Base-by-base conservation (phyloP, 1,140 invertebrate genomes). In the Popillia japonica region DNA sequence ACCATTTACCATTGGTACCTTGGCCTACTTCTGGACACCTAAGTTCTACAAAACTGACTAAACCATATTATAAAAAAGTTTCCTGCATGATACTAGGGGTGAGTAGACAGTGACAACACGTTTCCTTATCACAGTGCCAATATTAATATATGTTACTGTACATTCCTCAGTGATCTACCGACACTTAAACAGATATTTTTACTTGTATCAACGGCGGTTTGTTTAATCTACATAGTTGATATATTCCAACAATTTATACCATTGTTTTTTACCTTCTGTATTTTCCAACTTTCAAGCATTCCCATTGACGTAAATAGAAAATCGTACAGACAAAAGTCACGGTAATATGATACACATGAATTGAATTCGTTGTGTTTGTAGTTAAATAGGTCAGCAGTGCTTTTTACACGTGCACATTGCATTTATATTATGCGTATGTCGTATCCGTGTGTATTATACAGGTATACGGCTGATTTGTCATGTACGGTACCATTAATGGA, bases 291-390 rank as follows among this genome's bases (percentile, higher is more conserved):
- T 4, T 68, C 11, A 68, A 68, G 20, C 22, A 68, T 68, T 68
- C 27, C 61, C 61, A 22, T 27, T 68, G 61, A 68, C 61, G 61
- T 17, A 55, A 55, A 55, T 55, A 55, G 48, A 55, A 55, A 55
- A 55, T 55, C 48, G 48, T 68, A 68, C 0, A 27, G 61, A 27
- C 61, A 68, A 68, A 23, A 23, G 61, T 68, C 61, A 68, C 61
- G 61, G 61, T 68, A 68, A 68, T 68, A 68, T 34, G 61, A 68
- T 22, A 68, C 61, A 68, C 61, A 68, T 68, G 61, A 68, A 14
- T 68, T 68, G 61, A 22, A 68, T 22, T 68, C 27, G 61, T 27
- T 34, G 61, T 68, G 27, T 23, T 68, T 9, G 61, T 22, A 68
- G 20, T 27, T 9, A 68, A 68, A 68, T 34, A 22, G 61, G 61